Evolutionary conservation across 2,797 vertebrate species (phyloP).

Genomic region (Micropoecilia bifurca): DNA sequence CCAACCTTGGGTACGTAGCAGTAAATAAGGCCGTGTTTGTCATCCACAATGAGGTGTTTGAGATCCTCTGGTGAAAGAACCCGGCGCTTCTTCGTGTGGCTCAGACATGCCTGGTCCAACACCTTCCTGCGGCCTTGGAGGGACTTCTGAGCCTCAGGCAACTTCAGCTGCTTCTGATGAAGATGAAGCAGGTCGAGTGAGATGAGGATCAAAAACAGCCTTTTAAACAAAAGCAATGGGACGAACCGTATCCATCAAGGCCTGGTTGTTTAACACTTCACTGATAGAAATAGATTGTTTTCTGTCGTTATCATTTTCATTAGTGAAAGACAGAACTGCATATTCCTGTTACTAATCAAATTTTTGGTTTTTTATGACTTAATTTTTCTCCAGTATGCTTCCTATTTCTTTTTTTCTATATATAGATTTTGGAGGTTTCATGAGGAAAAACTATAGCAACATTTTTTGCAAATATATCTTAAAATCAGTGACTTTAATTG

Average conservation of each 20-base stretch:
- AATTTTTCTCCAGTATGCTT: not conserved
- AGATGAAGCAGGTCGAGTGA: not conserved
- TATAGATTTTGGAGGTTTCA: not conserved
- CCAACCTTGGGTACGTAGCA: slow-evolving; percentile 95
- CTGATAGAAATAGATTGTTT: not conserved
- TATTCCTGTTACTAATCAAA: no score
- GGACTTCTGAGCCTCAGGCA: slow-evolving; percentile 76
- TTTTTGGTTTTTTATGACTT: no score
- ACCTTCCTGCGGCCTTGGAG: slow-evolving; percentile 87
- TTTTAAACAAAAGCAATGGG: slow-evolving; percentile 8
- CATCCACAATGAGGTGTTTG: slow-evolving; percentile 95
- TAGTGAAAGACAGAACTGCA: not conserved
- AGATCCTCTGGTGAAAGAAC: slow-evolving; percentile 89
- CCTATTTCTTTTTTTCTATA: not conserved
- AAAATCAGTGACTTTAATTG: not conserved
- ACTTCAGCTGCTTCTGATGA: slow-evolving; percentile 65
- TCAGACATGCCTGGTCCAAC: slow-evolving; percentile 85
- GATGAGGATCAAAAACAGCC: not conserved
- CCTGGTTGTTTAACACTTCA: not conserved
- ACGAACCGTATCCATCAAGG: not conserved
- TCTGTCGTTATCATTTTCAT: not conserved
- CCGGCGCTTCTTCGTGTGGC: slow-evolving; percentile 86
- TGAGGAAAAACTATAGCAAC: not conserved
- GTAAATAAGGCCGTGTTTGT: slow-evolving; percentile 91
- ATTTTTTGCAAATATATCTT: not conserved